Percentiles rank a stretch among this genome's conserved stretches.
Conservation (phyloP, 2,888 invertebrate species). For the Hesperia comma region DNA sequence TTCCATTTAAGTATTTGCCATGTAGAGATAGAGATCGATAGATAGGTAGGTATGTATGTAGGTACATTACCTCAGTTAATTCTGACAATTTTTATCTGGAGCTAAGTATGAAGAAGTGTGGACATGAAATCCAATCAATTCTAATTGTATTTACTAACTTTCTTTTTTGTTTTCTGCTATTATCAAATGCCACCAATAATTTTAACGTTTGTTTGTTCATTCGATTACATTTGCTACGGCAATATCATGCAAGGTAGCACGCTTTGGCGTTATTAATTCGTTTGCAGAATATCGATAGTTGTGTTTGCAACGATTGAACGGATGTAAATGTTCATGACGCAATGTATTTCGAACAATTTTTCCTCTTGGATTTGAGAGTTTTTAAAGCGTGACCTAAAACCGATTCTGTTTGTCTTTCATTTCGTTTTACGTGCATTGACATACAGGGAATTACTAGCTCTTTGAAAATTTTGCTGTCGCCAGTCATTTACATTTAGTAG, state of each 20-base stretch:
- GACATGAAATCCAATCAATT: neutral
- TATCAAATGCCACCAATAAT: neutral
- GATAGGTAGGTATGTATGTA: no score
- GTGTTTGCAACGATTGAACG: neutral
- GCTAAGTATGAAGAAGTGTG: no score
- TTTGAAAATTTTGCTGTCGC: no score
- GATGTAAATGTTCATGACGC: neutral
- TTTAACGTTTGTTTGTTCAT: slow-evolving; percentile 5
- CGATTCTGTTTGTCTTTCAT: slow-evolving; percentile 15
- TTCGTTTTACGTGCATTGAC: slow-evolving; percentile 16
- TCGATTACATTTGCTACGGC: neutral
- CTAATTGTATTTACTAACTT: no score
- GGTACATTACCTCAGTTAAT: no score
- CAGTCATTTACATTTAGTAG: no score
- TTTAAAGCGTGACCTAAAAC: slow-evolving; percentile 4
- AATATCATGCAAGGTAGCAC: neutral
- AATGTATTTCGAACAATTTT: neutral
- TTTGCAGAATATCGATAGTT: neutral
- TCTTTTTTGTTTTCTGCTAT: neutral
- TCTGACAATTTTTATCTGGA: no score
- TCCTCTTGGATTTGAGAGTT: no score
- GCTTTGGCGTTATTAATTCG: neutral
- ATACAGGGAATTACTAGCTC: slow-evolving; percentile 1
- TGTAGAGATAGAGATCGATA: no score
- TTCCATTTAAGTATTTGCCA: no score